Base-by-base conservation (phyloP, 2,113 vertebrate genomes). In the Coryphaenoides rupestris region DNA sequence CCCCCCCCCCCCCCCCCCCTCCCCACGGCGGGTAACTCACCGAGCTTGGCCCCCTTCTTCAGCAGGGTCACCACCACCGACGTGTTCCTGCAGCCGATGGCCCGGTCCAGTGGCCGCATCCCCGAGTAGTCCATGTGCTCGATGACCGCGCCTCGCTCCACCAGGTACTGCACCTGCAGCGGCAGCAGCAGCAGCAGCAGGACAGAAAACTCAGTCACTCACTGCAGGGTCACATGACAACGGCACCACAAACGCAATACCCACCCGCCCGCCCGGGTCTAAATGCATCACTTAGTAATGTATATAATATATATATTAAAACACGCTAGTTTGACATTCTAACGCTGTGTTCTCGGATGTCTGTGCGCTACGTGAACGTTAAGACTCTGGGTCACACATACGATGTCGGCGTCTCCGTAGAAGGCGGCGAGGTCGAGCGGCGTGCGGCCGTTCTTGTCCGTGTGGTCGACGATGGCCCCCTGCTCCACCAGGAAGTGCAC, bases 61-160 rank as follows among this genome's bases (percentile, higher is more conserved):
- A 99, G 91, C 19, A 99, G 89, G 0, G 85, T 94, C 17, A 99
- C 91, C 78, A 99, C 97, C 0, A 98, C 97, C 0, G 97, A 84
- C 0, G 96, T 95, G 65, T 99, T 98, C 26, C 95, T 92, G 59
- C 96, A 99, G 3, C 97, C 97, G 0, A 99, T 98, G 4, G 97
- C 97, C 80, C 97, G 92, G 89, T 99, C 97, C 88, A 99, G 80
- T 0, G 97, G 96, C 57, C 95, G 91, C 97, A 99, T 99, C 19
- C 97, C 97, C 0, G 96, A 98, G 79, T 93, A 92, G 89, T 99
- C 97, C 60, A 96, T 88, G 0, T 98, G 96, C 86, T 99, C 97
- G 0, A 99, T 96, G 88, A 93, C 88, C 0, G 97, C 97, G 73
- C 97, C 97, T 64, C 92, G 93, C 69, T 98, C 97, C n/a, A 99